A percentile compares a stretch with the other conserved stretches of the same genome.
phyloP scores from a whole-genome alignment of 1,140 invertebrate genomes.

The Cotesia glomerata region DNA sequence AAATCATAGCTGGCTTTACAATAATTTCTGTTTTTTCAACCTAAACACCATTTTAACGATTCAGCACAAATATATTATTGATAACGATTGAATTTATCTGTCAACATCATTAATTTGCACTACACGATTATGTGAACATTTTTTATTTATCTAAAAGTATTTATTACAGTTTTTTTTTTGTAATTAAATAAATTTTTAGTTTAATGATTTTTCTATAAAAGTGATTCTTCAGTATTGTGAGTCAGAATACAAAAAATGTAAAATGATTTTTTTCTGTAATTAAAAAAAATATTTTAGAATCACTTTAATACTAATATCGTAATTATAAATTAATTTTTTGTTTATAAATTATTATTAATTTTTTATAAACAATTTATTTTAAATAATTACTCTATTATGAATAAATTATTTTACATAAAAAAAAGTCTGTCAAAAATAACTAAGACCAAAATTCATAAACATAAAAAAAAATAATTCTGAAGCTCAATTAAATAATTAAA shows the following conservation, averaged over 20 bases:
- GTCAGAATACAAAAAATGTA: too few species aligned
- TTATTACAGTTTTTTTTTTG: constrained; percentile 19
- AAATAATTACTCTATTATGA: too few species aligned
- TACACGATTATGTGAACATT: neutral
- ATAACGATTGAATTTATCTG: neutral
- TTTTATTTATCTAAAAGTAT: constrained; percentile 24
- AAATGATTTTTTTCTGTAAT: too few species aligned
- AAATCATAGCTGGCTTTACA: constrained; percentile 33
- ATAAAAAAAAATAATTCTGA: too few species aligned
- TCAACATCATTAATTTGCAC: too few species aligned
- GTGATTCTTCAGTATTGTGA: too few species aligned
- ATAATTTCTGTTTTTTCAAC: constrained; percentile 22
- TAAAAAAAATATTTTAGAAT: too few species aligned
- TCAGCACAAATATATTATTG: constrained; percentile 1
- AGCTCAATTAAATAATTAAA: too few species aligned
- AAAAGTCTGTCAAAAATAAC: too few species aligned
- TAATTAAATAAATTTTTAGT: neutral
- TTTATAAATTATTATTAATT: neutral
- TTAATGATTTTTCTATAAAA: neutral
- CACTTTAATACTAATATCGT: too few species aligned
- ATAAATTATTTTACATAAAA: too few species aligned
- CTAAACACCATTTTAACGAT: constrained; percentile 22
- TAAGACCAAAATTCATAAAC: too few species aligned
- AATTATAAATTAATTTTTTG: neutral
- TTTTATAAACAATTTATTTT: neutral